phyloP scores from a whole-genome alignment of 2,888 invertebrate genomes.

The Lepidochrysops patricia region DNA sequence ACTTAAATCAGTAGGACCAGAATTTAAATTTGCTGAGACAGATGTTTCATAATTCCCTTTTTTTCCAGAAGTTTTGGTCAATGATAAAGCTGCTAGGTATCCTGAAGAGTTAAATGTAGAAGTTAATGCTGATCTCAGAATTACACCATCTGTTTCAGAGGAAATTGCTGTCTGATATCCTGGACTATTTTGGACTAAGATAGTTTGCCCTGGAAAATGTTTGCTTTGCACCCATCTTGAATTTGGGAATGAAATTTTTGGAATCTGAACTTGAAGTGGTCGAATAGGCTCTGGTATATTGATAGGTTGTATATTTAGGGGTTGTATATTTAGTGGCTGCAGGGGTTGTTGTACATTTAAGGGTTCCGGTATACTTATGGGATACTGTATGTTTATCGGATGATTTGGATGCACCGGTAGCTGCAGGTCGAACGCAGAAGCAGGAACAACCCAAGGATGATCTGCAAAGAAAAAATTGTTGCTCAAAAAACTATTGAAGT shows the following conservation, averaged over 20 bases:
- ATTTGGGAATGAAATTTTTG: background rate
- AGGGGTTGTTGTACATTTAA: background rate
- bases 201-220: background rate
- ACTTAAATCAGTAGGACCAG: background rate
- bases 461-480: background rate
- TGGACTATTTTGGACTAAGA: background rate
- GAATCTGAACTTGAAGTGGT: background rate
- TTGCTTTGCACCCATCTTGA: background rate
- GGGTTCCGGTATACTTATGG: background rate
- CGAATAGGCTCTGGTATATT: background rate
- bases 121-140: background rate
- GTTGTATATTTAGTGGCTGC: background rate
- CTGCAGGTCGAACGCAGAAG: background rate
- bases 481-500: background rate
- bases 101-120: background rate
- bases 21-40: background rate
- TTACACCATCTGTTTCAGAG: background rate
- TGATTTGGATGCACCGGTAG: background rate
- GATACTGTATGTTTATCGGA: background rate
- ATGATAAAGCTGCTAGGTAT: background rate
- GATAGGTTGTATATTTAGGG: background rate
- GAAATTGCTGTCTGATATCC: constrained; percentile 8
- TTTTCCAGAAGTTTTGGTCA: background rate
- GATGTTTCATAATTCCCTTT: constrained; percentile 1
- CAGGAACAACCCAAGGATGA: background rate